Evolutionary conservation across 2,113 vertebrate species (phyloP), one percentile per base, ranked within the genome.

Genomic region (Lipophrys pholis): DNA sequence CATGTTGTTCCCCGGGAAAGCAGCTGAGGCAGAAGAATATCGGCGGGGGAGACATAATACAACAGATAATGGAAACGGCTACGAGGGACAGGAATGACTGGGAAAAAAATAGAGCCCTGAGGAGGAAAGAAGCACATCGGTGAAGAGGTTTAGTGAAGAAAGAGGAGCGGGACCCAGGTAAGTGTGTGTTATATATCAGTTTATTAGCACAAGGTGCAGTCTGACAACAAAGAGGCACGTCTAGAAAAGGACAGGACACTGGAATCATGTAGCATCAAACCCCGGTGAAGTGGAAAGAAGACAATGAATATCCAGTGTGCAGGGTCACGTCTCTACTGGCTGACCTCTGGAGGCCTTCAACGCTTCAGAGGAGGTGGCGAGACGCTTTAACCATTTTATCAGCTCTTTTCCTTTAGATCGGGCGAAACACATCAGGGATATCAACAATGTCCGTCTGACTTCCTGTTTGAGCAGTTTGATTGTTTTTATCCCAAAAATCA

Each of bases 131-230:
- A 53, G 46, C 60, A 65, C 39, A 43, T 69, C 10, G 69, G 63
- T 73, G 12, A 50, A 43, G 15, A 70, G 45, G 49, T 64, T 83
- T 54, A 76, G 65, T 66, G 43, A 80, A 73, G 67, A 84, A 80
- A 76, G 62, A 84, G 68, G 83, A 81, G 77, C 35, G 68, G 73
- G 75, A 70, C 42, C 41, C 83, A 76, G 58, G 55, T 58, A 6
- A 80, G 78, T 76, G 76, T 81, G 75, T 43, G 82, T 89, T 80
- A 86, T 35, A 81, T 62, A 63, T 85, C 15, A 12, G 61, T 90
- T 90, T 89, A 92, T 85, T 89, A 82, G 82, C 60, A 82, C 48
- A 80, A 78, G 15, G 55, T 80, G 67, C 76, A 87, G 75, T 51
- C 74, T 71, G 42, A 75, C 11, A 56, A 76, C 69, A 78, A 30